Evolutionary conservation across 2,797 vertebrate species (phyloP), one percentile per base, ranked within the genome.

Genomic region (Acipenser transmontanus): DNA sequence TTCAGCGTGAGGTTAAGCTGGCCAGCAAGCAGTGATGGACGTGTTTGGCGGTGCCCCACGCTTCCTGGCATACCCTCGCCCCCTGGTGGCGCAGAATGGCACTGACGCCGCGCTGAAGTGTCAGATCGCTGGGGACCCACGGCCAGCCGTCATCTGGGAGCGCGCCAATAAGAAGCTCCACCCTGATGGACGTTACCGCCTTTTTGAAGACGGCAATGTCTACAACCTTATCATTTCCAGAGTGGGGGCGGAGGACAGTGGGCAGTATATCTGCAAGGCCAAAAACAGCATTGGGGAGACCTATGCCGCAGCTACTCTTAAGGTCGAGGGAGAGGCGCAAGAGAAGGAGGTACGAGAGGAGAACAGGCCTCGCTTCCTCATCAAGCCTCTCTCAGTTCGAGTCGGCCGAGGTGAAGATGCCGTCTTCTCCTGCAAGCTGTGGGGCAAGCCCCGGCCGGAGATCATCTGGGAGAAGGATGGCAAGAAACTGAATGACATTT

Each of bases 401-500:
- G 94, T 93, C 0, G 89, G 85, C 69, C 82, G 86, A 0, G 96
- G 96, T 8, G 92, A 93, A 48, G 93, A 96, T 0, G 95, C 94
- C 0, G 89, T 88, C 63, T 93, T 99, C 73, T 81, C 91, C 12
- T 99, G 97, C 74, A 92, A 88, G 70, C 88, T 95, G 63, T 91
- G 90, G 64, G 95, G 97, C 59, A 90, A 91, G 61, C 96, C 95
- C 2, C 82, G 79, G 65, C 94, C 89, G 0, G 84, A 88, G 47
- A 88, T 99, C 47, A 77, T 88, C 66, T 99, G 97, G 97, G 95
- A 98, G 77, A 98, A 99, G 70, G 97, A 99, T 0, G 97, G 97
- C 47, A 88, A 80, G 75, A 93, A 89, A 74, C 89, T 98, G 66
- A 89, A 93, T 0, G 93, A 98, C 65, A 92, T 99, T 77, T 99